These are phyloP conservation scores for Diabrotica undecimpunctata DNA, from an alignment of 1,140 invertebrate genomes.

Conservation along the genomic window DNA sequence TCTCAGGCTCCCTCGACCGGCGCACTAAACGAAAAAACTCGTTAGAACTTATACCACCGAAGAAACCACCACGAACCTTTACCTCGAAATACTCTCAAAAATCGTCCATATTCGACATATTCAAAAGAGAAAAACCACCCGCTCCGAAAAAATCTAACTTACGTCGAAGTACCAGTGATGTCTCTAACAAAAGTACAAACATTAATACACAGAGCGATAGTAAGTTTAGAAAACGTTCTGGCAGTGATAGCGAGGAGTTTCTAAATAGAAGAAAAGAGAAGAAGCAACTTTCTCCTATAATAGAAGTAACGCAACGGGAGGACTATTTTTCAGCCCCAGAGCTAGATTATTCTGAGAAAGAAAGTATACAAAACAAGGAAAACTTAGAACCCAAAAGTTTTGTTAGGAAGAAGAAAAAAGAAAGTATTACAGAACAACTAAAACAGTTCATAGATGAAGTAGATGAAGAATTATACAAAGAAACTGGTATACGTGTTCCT, in stretches of 20 bases:
- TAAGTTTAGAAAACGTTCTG: conserved; percentile 49
- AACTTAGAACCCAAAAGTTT: conserved; percentile 10
- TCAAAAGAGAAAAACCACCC: conserved; percentile 51
- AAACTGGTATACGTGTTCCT: conserved; percentile 34
- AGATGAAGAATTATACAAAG: conserved; percentile 36
- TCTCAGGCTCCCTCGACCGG: conserved; percentile 46
- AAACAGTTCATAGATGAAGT: conserved; percentile 43
- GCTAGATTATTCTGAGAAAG: conserved; percentile 22
- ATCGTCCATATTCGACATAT: conserved; percentile 58
- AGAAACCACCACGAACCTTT: conserved; percentile 46
- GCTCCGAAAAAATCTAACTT: conserved; percentile 48
- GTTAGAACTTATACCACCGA: conserved; percentile 35
- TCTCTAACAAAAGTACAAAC: conserved; percentile 55
- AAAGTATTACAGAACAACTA: conserved; percentile 36
- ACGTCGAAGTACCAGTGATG: conserved; percentile 68
- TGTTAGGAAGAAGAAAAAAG: conserved; percentile 18
- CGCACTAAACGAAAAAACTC: conserved; percentile 42
- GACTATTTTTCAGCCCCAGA: conserved; percentile 60
- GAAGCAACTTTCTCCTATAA: conserved; percentile 72
- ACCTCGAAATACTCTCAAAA: conserved; percentile 47
- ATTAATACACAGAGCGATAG: conserved; percentile 19
- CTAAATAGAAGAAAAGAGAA: conserved; percentile 42
- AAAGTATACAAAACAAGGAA: conserved; percentile 23
- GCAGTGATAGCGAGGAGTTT: conserved; percentile 47
- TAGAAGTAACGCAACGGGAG: conserved; percentile 61